Percentiles rank a stretch among this genome's conserved stretches.
phyloP scores from a whole-genome alignment of 2,888 invertebrate species.

The Coecobrya sp. region DNA sequence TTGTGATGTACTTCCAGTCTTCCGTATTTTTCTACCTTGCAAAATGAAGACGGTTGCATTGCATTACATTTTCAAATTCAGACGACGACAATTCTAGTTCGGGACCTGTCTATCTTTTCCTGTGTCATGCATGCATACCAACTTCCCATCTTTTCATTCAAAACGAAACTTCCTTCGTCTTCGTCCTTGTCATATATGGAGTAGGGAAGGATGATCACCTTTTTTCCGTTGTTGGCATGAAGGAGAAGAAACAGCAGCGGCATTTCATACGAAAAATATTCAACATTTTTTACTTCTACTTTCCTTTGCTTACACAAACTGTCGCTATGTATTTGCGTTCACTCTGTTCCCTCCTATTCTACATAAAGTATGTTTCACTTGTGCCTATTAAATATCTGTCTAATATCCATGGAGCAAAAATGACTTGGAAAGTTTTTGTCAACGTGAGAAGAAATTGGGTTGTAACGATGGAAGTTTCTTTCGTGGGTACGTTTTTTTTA shows the following conservation, averaged over 20 bases:
- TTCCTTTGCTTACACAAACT: constrained; percentile 26
- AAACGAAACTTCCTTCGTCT: constrained; percentile 32
- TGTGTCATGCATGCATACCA: constrained; percentile 13
- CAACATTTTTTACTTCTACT: constrained; percentile 11
- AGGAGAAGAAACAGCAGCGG: constrained; percentile 9
- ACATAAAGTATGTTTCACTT: constrained; percentile 7
- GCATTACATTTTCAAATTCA: not conserved
- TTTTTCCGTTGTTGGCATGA: constrained; percentile 33
- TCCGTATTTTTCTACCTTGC: constrained; percentile 8
- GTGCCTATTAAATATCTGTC: constrained; percentile 28
- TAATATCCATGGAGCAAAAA: constrained; percentile 21
- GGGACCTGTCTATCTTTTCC: constrained; percentile 31
- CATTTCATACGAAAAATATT: constrained; percentile 40
- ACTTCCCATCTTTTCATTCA: constrained; percentile 61
- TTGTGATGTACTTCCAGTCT: constrained; percentile 11
- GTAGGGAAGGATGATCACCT: constrained; percentile 64
- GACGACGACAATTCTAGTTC: not conserved
- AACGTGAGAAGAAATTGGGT: constrained; percentile 48
- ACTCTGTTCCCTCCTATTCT: not conserved
- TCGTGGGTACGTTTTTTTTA: not conserved
- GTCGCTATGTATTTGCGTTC: not conserved
- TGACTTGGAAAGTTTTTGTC: constrained; percentile 51
- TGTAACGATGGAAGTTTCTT: constrained; percentile 47
- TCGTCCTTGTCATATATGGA: constrained; percentile 49
- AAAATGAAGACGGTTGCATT: constrained; percentile 33